Evolutionary conservation across 2,888 invertebrate genomes (phyloP), one percentile per base, ranked within the genome.

Genomic region (Lepidonotus clava): DNA sequence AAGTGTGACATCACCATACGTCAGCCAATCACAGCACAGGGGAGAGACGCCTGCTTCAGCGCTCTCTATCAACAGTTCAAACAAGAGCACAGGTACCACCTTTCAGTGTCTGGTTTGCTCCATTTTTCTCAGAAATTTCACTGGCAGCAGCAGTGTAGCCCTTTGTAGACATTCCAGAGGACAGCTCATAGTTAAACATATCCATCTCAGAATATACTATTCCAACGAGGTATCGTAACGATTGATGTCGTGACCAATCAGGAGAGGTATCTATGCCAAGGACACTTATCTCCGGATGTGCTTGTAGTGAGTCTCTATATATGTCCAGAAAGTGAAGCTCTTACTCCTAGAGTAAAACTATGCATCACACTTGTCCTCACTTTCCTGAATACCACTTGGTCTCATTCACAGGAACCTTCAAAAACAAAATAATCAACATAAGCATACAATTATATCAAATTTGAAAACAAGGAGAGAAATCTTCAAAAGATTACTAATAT

Each of bases 351-450:
- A 8, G 46, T 46, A 18, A 18, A 11, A 46, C 46, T 11, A 46
- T 46, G 8, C 46, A 8, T 61, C 4, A 28, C 11, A 61, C 61
- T 28, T 28, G 2, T 11, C 5, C 1, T 11, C 61, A 61, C 11
- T 61, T 5, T 61, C 61, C 61, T 5, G 56, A 56, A 56, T 56
- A 56, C 56, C 56, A 71, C 36, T 36, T 71, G 36, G 71, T 71
- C 71, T 71, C 6, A 36, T 71, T 71, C 21, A 71, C 71, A 8
- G 71, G 71, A 36, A 71, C 71, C 71, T 71, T 34, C 71, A 71
- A 71, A 71, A 11, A 71, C 2, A n/a, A n/a, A n/a, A n/a, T n/a
- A n/a, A n/a, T 46, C 46, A 46, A 46, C 46, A 46, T 46, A 46
- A 8, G 18, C 46, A 46, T 46, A 46, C 8, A 46, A 46, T 18